Conservation (phyloP, 2,797 vertebrate species). For the Adrianichthys oophorus region DNA sequence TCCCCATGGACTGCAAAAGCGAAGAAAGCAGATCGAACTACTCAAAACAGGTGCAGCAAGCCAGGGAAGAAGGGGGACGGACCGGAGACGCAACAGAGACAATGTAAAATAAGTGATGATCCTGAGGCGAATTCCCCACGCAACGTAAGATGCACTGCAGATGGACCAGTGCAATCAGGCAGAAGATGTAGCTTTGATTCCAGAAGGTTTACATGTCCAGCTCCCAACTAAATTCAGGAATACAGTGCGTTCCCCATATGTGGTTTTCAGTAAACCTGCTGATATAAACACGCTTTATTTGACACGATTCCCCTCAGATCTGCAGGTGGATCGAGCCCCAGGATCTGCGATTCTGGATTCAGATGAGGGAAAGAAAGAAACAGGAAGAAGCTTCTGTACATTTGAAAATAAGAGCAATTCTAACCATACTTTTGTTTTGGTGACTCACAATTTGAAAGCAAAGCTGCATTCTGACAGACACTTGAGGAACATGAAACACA, state of each 20-base stretch:
- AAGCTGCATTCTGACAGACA: slow-evolving; percentile 6
- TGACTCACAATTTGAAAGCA: too few species aligned
- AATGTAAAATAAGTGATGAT: too few species aligned
- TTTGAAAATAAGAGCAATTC: too few species aligned
- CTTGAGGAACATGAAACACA: neutral
- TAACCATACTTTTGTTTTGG: too few species aligned
- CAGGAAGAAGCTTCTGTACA: slow-evolving; percentile 13
- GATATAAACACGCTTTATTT: slow-evolving; percentile 56
- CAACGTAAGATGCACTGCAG: too few species aligned
- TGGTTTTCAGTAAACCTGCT: slow-evolving; percentile 61
- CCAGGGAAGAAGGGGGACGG: too few species aligned
- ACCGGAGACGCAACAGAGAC: too few species aligned
- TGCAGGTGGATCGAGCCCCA: slow-evolving; percentile 43
- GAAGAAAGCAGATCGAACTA: too few species aligned
- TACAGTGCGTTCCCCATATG: slow-evolving; percentile 58
- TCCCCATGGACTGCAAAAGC: too few species aligned
- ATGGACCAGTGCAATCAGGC: too few species aligned
- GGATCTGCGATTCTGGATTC: slow-evolving; percentile 5
- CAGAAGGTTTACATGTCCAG: slow-evolving; percentile 26
- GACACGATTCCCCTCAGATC: slow-evolving; percentile 33
- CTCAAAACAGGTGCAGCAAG: too few species aligned
- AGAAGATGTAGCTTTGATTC: slow-evolving; percentile 18
- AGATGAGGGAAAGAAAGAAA: slow-evolving; percentile 4
- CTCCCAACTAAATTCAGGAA: slow-evolving; percentile 47
- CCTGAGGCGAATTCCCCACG: too few species aligned